A percentile compares a stretch with the other conserved stretches of the same genome.
Conservation (phyloP, 1,140 invertebrate species). For the Trichonephila clavata region DNA sequence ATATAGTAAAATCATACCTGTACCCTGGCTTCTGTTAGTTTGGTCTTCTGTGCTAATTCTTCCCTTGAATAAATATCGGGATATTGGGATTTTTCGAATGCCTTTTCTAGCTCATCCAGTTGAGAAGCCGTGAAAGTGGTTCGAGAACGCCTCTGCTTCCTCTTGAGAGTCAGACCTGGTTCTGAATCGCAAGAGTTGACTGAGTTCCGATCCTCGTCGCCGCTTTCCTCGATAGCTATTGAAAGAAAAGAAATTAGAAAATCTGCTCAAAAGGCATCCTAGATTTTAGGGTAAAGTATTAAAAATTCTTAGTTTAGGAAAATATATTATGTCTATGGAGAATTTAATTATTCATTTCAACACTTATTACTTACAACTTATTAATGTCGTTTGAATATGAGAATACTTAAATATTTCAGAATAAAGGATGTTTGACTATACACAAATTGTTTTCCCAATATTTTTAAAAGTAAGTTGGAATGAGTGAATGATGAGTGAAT, state of each 20-base stretch:
- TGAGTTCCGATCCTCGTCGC: constrained; percentile 82
- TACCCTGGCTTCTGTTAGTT: constrained; percentile 80
- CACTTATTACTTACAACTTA: no score
- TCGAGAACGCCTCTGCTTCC: constrained; percentile 90
- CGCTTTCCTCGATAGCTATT: constrained; percentile 81
- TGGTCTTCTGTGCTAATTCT: constrained; percentile 80
- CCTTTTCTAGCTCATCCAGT: constrained; percentile 93
- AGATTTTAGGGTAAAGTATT: background rate
- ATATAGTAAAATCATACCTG: constrained; percentile 78
- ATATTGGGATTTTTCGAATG: constrained; percentile 95
- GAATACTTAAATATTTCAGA: no score
- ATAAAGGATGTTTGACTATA: no score
- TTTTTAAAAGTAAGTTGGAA: no score
- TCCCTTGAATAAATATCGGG: constrained; percentile 82
- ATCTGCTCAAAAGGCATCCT: background rate
- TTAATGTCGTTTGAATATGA: no score
- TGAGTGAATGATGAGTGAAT: no score
- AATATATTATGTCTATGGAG: no score
- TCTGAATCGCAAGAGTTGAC: constrained; percentile 86
- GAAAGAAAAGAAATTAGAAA: background rate
- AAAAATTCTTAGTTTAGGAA: background rate
- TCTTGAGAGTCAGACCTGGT: constrained; percentile 89
- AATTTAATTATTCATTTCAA: no score
- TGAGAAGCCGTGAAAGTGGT: constrained; percentile 94
- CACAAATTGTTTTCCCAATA: no score